phyloP scores from a whole-genome alignment of 2,113 vertebrate genomes.

The Ammospiza caudacuta region DNA sequence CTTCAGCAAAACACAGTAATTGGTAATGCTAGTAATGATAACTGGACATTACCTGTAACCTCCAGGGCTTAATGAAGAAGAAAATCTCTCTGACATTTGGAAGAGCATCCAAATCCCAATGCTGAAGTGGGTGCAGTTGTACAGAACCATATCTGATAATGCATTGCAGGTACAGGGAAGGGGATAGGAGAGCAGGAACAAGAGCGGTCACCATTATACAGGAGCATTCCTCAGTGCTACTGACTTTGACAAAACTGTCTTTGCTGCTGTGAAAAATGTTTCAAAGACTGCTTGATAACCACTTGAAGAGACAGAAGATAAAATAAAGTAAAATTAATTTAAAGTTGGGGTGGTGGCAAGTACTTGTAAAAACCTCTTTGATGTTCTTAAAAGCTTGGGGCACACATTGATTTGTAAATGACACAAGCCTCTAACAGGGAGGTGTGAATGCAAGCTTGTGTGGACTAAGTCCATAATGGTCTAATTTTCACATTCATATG shows the following conservation, averaged over 20 bases:
- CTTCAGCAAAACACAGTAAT: conserved; percentile 13
- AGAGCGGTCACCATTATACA: background rate
- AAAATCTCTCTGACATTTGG: conserved; percentile 37
- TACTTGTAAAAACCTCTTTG: background rate
- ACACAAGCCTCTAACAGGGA: background rate
- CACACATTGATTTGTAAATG: background rate
- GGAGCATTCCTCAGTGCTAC: background rate
- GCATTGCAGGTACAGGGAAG: background rate
- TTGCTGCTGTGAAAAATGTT: background rate
- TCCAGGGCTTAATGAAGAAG: conserved; percentile 38
- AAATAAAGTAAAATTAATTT: background rate
- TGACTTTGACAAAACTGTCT: background rate
- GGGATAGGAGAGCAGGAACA: background rate
- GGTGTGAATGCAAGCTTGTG: background rate
- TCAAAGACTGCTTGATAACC: background rate
- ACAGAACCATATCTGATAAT: background rate
- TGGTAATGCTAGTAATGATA: background rate
- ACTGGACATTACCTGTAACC: conserved; percentile 26
- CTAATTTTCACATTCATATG: background rate
- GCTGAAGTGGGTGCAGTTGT: background rate
- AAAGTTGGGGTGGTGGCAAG: background rate
- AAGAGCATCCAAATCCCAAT: background rate
- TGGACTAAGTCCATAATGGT: background rate
- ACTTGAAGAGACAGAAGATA: background rate
- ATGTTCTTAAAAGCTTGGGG: background rate